Base-by-base conservation (phyloP, 2,888 invertebrate species). In the Drosophila fulvimacula region DNA sequence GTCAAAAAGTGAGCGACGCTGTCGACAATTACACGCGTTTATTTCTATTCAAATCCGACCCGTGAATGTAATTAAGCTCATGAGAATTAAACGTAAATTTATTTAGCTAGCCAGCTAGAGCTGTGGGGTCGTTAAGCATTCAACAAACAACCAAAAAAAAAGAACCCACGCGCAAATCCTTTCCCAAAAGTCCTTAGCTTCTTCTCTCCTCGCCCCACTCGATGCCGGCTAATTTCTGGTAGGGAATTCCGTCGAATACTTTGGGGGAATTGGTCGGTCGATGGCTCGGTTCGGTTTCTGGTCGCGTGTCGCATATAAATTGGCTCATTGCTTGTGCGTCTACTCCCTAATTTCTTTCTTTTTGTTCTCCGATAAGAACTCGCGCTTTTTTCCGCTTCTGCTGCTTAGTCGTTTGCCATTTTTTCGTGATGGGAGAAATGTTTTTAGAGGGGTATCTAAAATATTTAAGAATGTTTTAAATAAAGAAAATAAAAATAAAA, bases 11-110 rank as follows among this genome's bases (percentile, higher is more conserved):
- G 19, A 36, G 27, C 6, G 2, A 41, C 24, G n/a, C 32, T 5
- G n/a, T 6, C 56, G 56, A 44, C 76, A 84, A 82, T 87, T 83
- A 85, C 71, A 80, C 56, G 72, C 73, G 71, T 77, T 83, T 74
- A 71, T 65, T 65, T 32, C 10, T 82, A 74, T 85, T 80, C 76
- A 81, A 83, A 87, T 88, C 82, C 76, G 75, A 38, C 52, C 55
- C 89, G 79, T 84, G 69, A 88, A 88, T 71, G 82, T 87, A 88
- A 86, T 86, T 88, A 88, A 86, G 84, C 89, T 87, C 89, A 62
- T 73, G 84, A 73, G 89, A 87, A 84, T 86, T 86, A 67, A 81
- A 71, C 87, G 80, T 57, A 73, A 76, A 88, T 88, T 79, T 82
- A 75, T 80, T 80, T 82, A 30, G 57, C 53, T 69, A 30, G 55